Evolutionary conservation across 2,113 vertebrate species (phyloP).

Genomic region (Polypterus bichir): DNA sequence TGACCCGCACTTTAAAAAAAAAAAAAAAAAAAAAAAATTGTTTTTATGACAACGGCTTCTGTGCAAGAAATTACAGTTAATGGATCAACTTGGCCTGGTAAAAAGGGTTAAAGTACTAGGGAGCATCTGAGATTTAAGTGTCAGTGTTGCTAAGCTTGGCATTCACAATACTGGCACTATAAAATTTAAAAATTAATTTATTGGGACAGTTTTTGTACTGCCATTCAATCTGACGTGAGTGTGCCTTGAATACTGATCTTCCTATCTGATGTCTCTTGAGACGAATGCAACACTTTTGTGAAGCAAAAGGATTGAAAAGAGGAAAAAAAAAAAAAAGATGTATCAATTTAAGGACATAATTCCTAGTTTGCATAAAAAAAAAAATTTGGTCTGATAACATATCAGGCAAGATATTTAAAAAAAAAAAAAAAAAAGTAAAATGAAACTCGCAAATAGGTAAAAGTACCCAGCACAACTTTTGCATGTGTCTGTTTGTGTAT

Average conservation of each 20-base stretch:
- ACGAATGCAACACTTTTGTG: conserved; percentile 83
- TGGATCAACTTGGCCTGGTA: conserved; percentile 57
- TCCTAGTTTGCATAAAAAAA: conserved; percentile 28
- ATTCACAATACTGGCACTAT: conserved; percentile 90
- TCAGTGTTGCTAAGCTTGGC: conserved; percentile 76
- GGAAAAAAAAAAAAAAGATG: conserved; percentile 35
- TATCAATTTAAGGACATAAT: conserved; percentile 19
- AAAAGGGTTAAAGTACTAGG: conserved; percentile 64
- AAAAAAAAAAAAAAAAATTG: conserved; percentile 26
- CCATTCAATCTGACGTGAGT: conserved; percentile 89
- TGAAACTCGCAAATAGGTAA: conserved; percentile 23
- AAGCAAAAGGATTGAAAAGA: conserved; percentile 63
- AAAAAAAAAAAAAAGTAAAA: conserved; percentile 21
- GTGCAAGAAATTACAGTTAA: conserved; percentile 76
- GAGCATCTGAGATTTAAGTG: conserved; percentile 81
- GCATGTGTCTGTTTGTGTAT: conserved; percentile 44
- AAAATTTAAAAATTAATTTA: conserved; percentile 71
- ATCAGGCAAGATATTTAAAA: conserved; percentile 19
- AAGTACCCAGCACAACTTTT: conserved; percentile 70
- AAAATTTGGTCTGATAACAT: conserved; percentile 12
- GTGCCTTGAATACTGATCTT: conserved; percentile 98
- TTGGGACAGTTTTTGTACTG: conserved; percentile 88
- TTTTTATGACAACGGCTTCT: conserved; percentile 74
- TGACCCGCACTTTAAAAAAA: conserved; percentile 83
- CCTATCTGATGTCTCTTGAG: conserved; percentile 86